phyloP scores from a whole-genome alignment of 2,113 vertebrate genomes.

The Sciurus niger region DNA sequence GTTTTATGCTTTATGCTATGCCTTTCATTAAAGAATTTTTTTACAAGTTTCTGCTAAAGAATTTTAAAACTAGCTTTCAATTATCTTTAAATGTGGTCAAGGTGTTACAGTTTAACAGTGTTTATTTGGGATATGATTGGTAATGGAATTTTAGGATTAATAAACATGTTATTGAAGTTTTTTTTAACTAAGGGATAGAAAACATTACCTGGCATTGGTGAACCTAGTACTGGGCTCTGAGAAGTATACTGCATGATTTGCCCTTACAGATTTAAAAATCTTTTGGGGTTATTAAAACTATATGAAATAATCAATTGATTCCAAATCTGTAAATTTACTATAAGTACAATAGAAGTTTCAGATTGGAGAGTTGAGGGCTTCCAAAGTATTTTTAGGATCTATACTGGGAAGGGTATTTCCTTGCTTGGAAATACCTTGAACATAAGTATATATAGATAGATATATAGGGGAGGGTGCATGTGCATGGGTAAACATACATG shows the following conservation, averaged over 20 bases:
- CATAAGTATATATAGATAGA: neutral
- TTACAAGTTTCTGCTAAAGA: conserved; percentile 55
- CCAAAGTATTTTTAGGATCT: conserved; percentile 33
- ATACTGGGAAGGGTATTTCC: conserved; percentile 16
- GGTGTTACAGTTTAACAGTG: neutral
- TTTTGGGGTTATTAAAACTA: neutral
- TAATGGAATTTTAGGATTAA: conserved; percentile 55
- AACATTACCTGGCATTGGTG: conserved; percentile 4
- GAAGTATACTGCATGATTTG: neutral
- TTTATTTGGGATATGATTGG: conserved; percentile 45
- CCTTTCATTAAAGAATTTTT: conserved; percentile 29
- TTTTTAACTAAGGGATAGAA: conserved; percentile 9
- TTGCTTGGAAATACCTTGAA: neutral
- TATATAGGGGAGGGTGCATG: neutral
- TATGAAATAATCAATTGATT: conserved; percentile 57
- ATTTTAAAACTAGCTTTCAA: conserved; percentile 52
- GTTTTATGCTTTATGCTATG: neutral
- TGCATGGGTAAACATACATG: neutral
- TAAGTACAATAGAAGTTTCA: conserved; percentile 20
- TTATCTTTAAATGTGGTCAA: conserved; percentile 56
- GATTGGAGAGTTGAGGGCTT: conserved; percentile 26
- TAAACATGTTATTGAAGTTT: conserved; percentile 61
- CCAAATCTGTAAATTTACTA: neutral
- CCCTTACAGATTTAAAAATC: conserved; percentile 36
- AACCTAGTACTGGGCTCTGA: neutral